Evolutionary conservation across 1,140 invertebrate species (phyloP).

Genomic region (Plutomurus gul): DNA sequence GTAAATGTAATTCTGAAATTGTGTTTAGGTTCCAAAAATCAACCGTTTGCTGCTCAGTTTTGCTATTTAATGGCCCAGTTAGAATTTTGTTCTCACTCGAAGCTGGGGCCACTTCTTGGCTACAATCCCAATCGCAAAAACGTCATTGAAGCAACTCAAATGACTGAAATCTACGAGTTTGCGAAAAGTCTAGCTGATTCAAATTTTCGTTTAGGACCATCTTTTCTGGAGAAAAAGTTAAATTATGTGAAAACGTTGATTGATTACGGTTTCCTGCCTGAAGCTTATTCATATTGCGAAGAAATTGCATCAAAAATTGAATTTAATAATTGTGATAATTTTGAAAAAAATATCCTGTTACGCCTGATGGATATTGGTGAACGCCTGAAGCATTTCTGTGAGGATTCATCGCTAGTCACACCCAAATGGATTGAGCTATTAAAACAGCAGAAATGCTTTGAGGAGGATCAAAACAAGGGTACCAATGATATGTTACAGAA

Average conservation of each 20-base stretch:
- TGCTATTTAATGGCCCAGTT: slow-evolving; percentile 89
- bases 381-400: slow-evolving; percentile 18
- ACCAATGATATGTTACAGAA: no score
- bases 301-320: slow-evolving; percentile 65
- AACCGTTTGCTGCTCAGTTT: slow-evolving; percentile 84
- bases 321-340: background rate
- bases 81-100: slow-evolving; percentile 69
- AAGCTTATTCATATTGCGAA: slow-evolving; percentile 81
- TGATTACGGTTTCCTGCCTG: slow-evolving; percentile 76
- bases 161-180: slow-evolving; percentile 94
- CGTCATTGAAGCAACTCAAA: slow-evolving; percentile 76
- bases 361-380: slow-evolving; percentile 22
- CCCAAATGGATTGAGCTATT: background rate
- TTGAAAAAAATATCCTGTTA: background rate
- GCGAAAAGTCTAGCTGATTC: slow-evolving; percentile 79
- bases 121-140: slow-evolving; percentile 68
- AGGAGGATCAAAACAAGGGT: background rate
- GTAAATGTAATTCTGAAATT: background rate
- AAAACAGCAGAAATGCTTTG: background rate
- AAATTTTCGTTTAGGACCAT: slow-evolving; percentile 49
- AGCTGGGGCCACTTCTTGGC: slow-evolving; percentile 65
- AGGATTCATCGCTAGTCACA: background rate
- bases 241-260: slow-evolving; percentile 72
- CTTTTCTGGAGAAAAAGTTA: slow-evolving; percentile 59
- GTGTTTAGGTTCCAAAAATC: slow-evolving; percentile 51